A percentile compares a stretch with the other conserved stretches of the same genome.
Conservation (phyloP, 2,113 vertebrate genomes). For the Rhinopomastus cyanomelas region DNA sequence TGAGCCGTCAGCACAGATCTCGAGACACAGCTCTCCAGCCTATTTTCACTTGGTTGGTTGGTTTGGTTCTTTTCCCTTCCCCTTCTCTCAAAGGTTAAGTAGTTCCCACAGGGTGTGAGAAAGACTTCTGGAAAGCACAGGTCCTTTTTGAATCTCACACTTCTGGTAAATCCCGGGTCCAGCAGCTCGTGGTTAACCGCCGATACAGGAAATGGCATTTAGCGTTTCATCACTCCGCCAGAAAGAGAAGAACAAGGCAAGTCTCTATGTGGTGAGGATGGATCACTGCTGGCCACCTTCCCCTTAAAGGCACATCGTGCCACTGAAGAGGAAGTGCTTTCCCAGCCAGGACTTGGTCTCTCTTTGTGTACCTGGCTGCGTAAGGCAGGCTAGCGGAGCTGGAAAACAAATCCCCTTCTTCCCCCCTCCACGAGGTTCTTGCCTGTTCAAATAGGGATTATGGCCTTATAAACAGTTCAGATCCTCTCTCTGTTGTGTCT, state of each 20-base stretch:
- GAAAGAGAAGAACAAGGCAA: slow-evolving; percentile 78
- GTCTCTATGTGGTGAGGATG: slow-evolving; percentile 71
- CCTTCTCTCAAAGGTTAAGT: slow-evolving; percentile 52
- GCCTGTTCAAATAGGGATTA: slow-evolving; percentile 1
- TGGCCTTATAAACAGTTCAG: slow-evolving; percentile 23
- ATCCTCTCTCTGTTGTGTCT: slow-evolving; percentile 27
- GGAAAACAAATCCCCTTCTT: slow-evolving; percentile 24
- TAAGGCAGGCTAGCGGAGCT: not conserved
- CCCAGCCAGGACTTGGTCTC: not conserved
- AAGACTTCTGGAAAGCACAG: slow-evolving; percentile 75
- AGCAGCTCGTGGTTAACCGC: slow-evolving; percentile 79
- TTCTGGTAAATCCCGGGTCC: slow-evolving; percentile 81
- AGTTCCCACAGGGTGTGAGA: slow-evolving; percentile 69
- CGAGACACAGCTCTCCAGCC: not conserved
- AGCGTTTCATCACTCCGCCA: slow-evolving; percentile 78
- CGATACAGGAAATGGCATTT: slow-evolving; percentile 82
- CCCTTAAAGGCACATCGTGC: slow-evolving; percentile 68
- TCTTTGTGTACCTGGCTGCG: slow-evolving; percentile 13
- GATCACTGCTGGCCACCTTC: slow-evolving; percentile 68
- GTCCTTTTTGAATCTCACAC: slow-evolving; percentile 70
- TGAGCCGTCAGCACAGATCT: not conserved
- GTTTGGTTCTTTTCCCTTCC: not conserved
- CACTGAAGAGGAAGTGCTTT: slow-evolving; percentile 38
- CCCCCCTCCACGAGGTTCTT: not conserved
- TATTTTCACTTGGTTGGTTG: not conserved